phyloP scores from a whole-genome alignment of 2,888 invertebrate species.

The Anarsia innoxiella region DNA sequence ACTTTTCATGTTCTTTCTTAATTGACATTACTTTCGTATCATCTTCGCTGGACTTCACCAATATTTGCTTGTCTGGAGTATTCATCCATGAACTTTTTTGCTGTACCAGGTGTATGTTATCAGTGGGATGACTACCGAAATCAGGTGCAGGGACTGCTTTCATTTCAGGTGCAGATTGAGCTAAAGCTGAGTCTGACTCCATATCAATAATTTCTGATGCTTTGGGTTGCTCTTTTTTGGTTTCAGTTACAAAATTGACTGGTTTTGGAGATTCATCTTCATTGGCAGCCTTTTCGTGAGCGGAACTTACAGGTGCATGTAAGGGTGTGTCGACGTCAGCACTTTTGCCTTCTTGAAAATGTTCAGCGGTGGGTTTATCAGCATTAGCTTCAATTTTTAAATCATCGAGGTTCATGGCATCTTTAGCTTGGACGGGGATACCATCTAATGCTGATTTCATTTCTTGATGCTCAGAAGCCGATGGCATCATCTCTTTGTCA shows the following conservation, averaged over 20 bases:
- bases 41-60: slow-evolving; percentile 6
- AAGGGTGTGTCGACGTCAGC: not conserved
- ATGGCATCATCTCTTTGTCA: slow-evolving; percentile 18
- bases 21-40: not conserved
- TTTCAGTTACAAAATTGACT: not conserved
- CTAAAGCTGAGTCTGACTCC: not conserved
- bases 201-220: not conserved
- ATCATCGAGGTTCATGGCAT: slow-evolving; percentile 10
- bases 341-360: slow-evolving; percentile 1
- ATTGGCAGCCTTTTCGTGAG: not conserved
- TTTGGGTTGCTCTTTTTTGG: not conserved
- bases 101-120: not conserved
- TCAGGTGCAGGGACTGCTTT: not conserved
- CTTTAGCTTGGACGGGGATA: slow-evolving; percentile 14
- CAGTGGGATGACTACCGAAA: not conserved
- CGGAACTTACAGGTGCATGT: not conserved
- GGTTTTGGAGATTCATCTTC: not conserved
- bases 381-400: slow-evolving; percentile 8
- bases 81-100: slow-evolving; percentile 2
- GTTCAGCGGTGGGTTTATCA: slow-evolving; percentile 1
- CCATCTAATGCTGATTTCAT: slow-evolving; percentile 19
- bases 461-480: slow-evolving; percentile 21
- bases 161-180: slow-evolving; percentile 1
- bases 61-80: not conserved
- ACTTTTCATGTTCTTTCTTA: not conserved